Percentiles rank a stretch among this genome's conserved stretches.
Evolutionary conservation across 2,113 vertebrate genomes (phyloP).

Genomic region (Panurus biarmicus): DNA sequence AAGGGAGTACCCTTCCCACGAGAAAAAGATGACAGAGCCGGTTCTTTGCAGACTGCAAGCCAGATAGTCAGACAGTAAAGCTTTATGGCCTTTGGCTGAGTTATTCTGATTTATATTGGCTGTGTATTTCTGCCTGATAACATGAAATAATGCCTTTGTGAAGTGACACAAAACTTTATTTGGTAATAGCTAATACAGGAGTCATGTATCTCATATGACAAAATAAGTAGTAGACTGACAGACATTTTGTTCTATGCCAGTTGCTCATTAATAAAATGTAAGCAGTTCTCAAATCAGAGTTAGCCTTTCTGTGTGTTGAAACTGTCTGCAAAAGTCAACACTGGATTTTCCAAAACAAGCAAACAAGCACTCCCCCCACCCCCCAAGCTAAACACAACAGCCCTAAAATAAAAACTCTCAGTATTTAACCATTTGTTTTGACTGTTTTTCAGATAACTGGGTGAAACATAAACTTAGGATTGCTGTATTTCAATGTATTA

Average conservation of each 20-base stretch:
- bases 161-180: not conserved
- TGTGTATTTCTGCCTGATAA: not conserved
- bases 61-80: not conserved
- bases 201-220: accelerated
- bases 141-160: not conserved
- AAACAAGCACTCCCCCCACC: not conserved
- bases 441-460: not conserved
- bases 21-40: not conserved
- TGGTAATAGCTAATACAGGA: not conserved
- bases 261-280: not conserved
- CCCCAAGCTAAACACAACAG: not conserved
- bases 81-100: not conserved
- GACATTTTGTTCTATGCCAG: not conserved
- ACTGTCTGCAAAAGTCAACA: not conserved
- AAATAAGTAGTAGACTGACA: not conserved
- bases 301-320: not conserved
- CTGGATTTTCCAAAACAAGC: not conserved
- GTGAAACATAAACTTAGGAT: not conserved
- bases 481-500: not conserved
- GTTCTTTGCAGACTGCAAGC: not conserved
- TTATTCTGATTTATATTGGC: not conserved
- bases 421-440: conserved; percentile 1
- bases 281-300: not conserved
- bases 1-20: not conserved
- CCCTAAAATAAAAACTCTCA: not conserved